Evolutionary conservation across 2,113 vertebrate species (phyloP), one percentile per base, ranked within the genome.

Genomic region (Erythrolamprus reginae): DNA sequence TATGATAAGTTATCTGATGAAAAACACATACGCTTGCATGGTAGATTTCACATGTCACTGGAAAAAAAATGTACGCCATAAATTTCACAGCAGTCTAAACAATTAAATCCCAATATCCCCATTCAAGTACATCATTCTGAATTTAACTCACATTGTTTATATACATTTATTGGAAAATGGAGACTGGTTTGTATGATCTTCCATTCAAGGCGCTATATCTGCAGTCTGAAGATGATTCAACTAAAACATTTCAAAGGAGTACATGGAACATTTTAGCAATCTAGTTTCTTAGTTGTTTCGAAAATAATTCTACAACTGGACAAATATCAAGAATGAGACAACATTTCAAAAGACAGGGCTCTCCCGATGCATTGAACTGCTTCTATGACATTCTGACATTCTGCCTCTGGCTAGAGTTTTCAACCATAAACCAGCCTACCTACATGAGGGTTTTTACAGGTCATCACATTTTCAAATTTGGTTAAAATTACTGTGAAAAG

Each of bases 91-190:
- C 77, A 88, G 89, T 56, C 89, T 88, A 90, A 89, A 90, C 77
- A 84, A 56, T 85, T 89, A 92, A 92, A 92, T 92, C 91, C 91
- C 89, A 87, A 33, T n/a, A 70, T 90, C 91, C 91, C 85, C 47
- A 53, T 70, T 90, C 77, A 92, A 87, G 52, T 58, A 47, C 28
- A 47, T 21, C 26, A 84, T 52, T 84, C 88, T 90, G 52, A 48
- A 88, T 88, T 90, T 90, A 84, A 89, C 38, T 88, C 38, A 84
- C 19, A 12, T 56, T 88, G 88, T 90, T 91, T 91, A 84, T 88
- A 61, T 87, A 83, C n/a, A 45, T 47, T 87, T 92, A 38, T 90
- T 89, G 89, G 33, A 87, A 87, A 52, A 87, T 6, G 19, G 50
- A 61, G 87, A 55, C 53, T 83, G 86, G 65, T 90, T 8, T 42